Percentiles rank a stretch among this genome's conserved stretches.
These are phyloP conservation scores for Drosophila neotestacea DNA, from an alignment of 2,888 invertebrate species.

Conservation along the genomic window DNA sequence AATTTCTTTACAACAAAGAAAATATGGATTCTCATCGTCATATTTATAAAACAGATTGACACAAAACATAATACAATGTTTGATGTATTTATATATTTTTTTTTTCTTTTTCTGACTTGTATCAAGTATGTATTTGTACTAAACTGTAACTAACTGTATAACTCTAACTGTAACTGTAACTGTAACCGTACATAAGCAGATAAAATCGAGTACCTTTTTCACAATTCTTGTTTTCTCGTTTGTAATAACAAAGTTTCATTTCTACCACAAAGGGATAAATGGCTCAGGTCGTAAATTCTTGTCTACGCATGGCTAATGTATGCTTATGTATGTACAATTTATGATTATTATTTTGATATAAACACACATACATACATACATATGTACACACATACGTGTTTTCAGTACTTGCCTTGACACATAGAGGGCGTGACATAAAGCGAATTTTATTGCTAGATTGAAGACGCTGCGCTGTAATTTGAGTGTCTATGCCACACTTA, in stretches of 20 bases:
- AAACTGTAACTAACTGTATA: slow-evolving; percentile 4
- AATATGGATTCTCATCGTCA: neutral
- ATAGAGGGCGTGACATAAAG: slow-evolving; percentile 64
- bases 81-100: neutral
- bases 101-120: neutral
- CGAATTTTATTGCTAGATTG: slow-evolving; percentile 52
- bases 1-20: too few relatives aligned
- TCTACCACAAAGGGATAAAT: slow-evolving; percentile 42
- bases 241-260: slow-evolving; percentile 67
- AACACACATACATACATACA: neutral
- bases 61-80: neutral
- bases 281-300: slow-evolving; percentile 57
- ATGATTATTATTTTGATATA: slow-evolving; percentile 17
- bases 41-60: neutral
- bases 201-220: slow-evolving; percentile 59
- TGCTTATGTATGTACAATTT: slow-evolving; percentile 24
- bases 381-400: neutral
- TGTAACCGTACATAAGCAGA: slow-evolving; percentile 35
- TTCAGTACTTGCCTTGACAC: slow-evolving; percentile 28
- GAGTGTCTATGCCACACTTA: slow-evolving; percentile 69
- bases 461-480: slow-evolving; percentile 71
- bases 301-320: slow-evolving; percentile 40
- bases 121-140: neutral
- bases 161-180: slow-evolving; percentile 8
- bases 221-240: slow-evolving; percentile 56